Evolutionary conservation across 1,140 invertebrate genomes (phyloP).

Genomic region (Kradibia gibbosae): DNA sequence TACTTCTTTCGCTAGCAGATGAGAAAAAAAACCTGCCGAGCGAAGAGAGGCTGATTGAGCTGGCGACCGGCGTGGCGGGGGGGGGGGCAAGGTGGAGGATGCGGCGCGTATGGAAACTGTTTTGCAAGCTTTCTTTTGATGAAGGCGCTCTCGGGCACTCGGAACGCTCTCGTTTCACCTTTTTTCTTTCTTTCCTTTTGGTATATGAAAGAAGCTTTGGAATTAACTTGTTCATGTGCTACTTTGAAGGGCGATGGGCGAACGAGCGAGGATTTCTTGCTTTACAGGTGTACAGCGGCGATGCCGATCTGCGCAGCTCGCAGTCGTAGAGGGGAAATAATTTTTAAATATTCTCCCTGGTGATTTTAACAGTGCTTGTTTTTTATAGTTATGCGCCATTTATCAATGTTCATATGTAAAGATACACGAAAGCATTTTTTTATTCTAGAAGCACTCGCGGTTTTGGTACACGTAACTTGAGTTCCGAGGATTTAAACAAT

Average conservation of each 20-base stretch:
- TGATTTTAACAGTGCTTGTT: background rate
- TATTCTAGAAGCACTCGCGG: background rate
- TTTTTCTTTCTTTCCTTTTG: too few species aligned
- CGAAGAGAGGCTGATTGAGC: too few species aligned
- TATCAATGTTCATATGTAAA: too few species aligned
- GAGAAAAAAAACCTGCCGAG: too few species aligned
- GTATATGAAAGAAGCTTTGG: conserved; percentile 21
- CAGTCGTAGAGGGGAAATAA: background rate
- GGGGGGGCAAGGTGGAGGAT: background rate
- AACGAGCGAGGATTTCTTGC: conserved; percentile 13
- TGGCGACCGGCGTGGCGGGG: too few species aligned
- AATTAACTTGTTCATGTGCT: conserved; percentile 39
- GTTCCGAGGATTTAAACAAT: background rate
- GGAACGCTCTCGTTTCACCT: conserved; percentile 8
- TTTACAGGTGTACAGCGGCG: background rate
- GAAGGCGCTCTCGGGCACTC: conserved; percentile 3
- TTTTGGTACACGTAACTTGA: background rate
- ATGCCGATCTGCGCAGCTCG: background rate
- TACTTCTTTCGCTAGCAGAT: background rate
- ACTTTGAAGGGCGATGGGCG: conserved; percentile 15
- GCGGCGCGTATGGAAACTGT: conserved; percentile 9
- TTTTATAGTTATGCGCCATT: too few species aligned
- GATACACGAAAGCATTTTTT: too few species aligned
- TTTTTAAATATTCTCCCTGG: background rate
- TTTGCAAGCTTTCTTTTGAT: conserved; percentile 48